These are phyloP conservation scores for Hetaerina americana DNA, from an alignment of 1,140 invertebrate species.

Conservation along the genomic window DNA sequence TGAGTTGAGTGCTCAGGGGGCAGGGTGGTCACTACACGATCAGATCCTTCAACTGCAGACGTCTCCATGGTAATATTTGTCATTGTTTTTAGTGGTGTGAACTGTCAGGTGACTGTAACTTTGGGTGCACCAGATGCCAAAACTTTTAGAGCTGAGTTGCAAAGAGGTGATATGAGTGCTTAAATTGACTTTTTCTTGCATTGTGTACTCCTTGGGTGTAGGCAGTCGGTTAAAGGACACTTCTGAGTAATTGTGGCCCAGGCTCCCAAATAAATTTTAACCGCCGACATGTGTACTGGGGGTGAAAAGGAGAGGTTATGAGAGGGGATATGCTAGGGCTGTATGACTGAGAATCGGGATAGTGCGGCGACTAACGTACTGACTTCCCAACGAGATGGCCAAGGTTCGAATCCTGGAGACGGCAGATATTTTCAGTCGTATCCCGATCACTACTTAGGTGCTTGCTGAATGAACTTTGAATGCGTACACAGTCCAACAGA, in stretches of 20 bases:
- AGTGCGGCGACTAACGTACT: no score
- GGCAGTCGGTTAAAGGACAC: constrained; percentile 80
- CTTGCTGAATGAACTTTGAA: no score
- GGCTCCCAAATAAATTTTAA: constrained; percentile 60
- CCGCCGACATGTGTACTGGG: constrained; percentile 33
- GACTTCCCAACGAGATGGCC: no score
- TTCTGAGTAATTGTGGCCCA: constrained; percentile 71
- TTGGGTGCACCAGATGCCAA: constrained; percentile 27
- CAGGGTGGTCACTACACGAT: constrained; percentile 14
- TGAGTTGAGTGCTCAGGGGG: constrained; percentile 15
- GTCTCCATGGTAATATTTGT: constrained; percentile 15
- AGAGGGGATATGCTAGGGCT: no score
- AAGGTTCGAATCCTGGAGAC: no score
- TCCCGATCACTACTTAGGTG: no score
- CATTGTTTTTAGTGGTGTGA: constrained; percentile 29
- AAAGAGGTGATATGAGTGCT: constrained; percentile 41
- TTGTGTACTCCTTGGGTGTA: constrained; percentile 43
- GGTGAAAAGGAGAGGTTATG: no score
- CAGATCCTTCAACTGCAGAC: constrained; percentile 12
- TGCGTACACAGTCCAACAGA: no score
- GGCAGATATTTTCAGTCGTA: no score
- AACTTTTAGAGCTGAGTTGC: constrained; percentile 34
- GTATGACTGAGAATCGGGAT: no score
- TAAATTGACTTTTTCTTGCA: constrained; percentile 27
- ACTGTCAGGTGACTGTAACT: constrained; percentile 31